Conservation (phyloP, 2,797 vertebrate genomes). For the Chelonia mydas region DNA sequence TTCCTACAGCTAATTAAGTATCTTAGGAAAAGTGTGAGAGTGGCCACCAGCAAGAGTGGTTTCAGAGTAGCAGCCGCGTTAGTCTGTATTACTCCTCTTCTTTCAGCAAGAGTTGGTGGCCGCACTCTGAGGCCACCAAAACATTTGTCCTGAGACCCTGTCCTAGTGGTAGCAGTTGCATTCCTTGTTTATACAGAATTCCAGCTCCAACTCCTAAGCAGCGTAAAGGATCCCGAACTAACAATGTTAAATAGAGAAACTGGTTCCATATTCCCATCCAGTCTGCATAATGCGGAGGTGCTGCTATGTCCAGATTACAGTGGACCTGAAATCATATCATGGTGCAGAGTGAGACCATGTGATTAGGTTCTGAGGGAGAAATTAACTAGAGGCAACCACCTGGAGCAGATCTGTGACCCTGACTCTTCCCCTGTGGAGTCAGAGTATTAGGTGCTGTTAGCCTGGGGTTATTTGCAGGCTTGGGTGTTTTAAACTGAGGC, state of each 20-base stretch:
- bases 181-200: neutral
- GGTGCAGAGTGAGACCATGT: neutral
- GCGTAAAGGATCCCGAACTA: too few species aligned
- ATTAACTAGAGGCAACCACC: neutral
- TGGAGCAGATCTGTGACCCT: neutral
- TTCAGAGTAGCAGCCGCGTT: too few species aligned
- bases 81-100: too few species aligned
- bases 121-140: too few species aligned
- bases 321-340: neutral
- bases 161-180: neutral
- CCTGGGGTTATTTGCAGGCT: neutral
- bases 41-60: too few species aligned
- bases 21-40: too few species aligned
- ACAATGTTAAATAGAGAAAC: neutral
- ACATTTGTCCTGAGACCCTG: too few species aligned
- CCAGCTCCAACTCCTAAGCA: neutral
- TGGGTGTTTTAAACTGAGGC: neutral
- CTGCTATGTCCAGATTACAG: neutral
- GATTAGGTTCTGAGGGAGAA: neutral
- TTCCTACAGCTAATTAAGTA: too few species aligned
- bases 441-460: neutral
- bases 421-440: neutral
- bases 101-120: too few species aligned
- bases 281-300: fast-evolving
- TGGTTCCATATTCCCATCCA: neutral